Conservation (phyloP, 2,797 vertebrate genomes). For the Artibeus jamaicensis region DNA sequence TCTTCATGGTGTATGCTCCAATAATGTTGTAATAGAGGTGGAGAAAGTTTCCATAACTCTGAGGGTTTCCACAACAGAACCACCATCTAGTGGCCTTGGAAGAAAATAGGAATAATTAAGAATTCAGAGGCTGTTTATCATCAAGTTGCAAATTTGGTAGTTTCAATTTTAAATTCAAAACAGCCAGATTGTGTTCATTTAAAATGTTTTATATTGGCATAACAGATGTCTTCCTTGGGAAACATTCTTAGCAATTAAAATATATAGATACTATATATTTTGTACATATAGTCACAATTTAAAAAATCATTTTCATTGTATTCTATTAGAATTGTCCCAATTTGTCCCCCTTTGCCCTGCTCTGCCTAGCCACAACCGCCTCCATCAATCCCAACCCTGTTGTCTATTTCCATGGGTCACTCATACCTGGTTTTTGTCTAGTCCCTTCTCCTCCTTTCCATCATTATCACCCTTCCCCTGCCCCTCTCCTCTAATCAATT, state of each 20-base stretch:
- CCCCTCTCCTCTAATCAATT: too few species aligned
- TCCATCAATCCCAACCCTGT: too few species aligned
- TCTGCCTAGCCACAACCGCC: too few species aligned
- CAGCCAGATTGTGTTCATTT: slow-evolving; percentile 70
- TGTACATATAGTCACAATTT: neutral
- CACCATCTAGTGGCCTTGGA: slow-evolving; percentile 41
- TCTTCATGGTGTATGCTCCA: neutral
- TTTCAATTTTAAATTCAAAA: slow-evolving; percentile 70
- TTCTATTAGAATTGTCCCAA: too few species aligned
- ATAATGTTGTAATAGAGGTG: slow-evolving; percentile 36
- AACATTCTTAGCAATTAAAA: slow-evolving; percentile 66
- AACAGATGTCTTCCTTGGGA: slow-evolving; percentile 65
- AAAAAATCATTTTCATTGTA: neutral
- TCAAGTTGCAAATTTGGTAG: slow-evolving; percentile 60
- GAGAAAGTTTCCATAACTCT: neutral
- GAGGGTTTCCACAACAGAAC: slow-evolving; percentile 21
- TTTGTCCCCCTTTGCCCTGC: too few species aligned
- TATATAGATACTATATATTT: slow-evolving; percentile 28
- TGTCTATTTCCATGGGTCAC: too few species aligned
- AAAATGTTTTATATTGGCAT: slow-evolving; percentile 69
- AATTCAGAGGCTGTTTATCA: slow-evolving; percentile 62
- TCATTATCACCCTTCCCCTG: too few species aligned
- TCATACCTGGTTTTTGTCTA: too few species aligned
- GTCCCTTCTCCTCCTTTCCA: too few species aligned
- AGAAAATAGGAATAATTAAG: slow-evolving; percentile 60